Base-by-base conservation (phyloP, 35 echinoderm and acorn worm species). In the Lytechinus pictus region DNA sequence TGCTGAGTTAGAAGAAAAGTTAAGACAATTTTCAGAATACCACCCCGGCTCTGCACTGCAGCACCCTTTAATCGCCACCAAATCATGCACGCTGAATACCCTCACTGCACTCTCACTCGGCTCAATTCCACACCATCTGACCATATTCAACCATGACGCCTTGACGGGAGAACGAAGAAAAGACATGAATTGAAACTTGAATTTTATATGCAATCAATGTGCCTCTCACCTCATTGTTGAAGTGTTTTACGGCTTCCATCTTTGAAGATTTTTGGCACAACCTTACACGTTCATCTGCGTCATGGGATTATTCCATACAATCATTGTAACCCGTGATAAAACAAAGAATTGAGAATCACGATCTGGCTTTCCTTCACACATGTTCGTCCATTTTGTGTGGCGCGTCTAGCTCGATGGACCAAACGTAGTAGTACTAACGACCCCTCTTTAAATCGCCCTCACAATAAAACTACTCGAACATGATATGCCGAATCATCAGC, bases 211-310 rank as follows among this genome's bases (percentile, higher is more conserved):
- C 33, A 44, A 44, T 44, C 2, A 44, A 44, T 44, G 33, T 44
- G 33, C 33, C 8, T 61, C 96, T 89, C 92, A 97, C 97, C 97
- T 98, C 97, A 96, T 98, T 97, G 55, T 98, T 98, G 91, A 98
- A 98, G 28, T 54, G 54, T 86, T 95, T 97, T 24, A 98, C 97
- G 12, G 97, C 97, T 29, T 98, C 97, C 97, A 98, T 98, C 16
- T 90, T 90, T 28, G 9, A 10, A 90, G 88, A 24, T 0, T 79
- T n/a, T 79, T 6, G 19, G 0, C 5, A 79, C 19, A 24, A 8
- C 21, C n/a, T 24, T 24, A 79, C 19, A 16, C n/a, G 19, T 24
- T 24, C 0, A 79, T 16, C 19, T 24, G n/a, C n/a, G n/a, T 24
- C 66, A n/a, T 7, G n/a, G 19, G 4, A 24, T 7, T 24, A 79